Evolutionary conservation across 2,113 vertebrate species (phyloP).

Genomic region (Calonectris borealis): DNA sequence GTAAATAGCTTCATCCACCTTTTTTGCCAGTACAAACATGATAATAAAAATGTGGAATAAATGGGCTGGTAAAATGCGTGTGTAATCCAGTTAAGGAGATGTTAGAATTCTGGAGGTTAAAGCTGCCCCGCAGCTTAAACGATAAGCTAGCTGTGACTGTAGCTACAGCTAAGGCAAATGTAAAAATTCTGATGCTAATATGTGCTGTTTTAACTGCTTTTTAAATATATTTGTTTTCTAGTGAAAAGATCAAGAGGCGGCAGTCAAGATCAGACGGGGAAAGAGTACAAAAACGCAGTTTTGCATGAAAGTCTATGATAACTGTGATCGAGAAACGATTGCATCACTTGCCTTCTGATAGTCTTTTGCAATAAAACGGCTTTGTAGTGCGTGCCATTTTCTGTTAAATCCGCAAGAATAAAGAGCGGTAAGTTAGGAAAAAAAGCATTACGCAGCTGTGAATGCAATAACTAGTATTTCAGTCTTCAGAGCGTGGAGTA

Average conservation of each 20-base stretch:
- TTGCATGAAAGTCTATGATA: not conserved
- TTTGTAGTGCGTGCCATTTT: not conserved
- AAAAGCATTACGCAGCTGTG: rapidly evolving
- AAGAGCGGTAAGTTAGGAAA: slow-evolving; percentile 29
- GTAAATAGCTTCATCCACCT: rapidly evolving
- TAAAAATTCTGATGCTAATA: rapidly evolving
- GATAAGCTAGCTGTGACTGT: not conserved
- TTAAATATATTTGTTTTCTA: not conserved
- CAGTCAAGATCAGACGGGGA: not conserved
- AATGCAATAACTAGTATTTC: not conserved
- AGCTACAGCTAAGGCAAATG: not conserved
- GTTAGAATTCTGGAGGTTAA: not conserved
- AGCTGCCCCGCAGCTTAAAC: rapidly evolving
- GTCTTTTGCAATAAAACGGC: not conserved
- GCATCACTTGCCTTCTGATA: not conserved
- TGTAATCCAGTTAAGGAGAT: not conserved
- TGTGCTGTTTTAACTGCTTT: not conserved
- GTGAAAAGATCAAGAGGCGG: not conserved
- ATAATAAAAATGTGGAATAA: not conserved
- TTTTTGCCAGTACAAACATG: rapidly evolving
- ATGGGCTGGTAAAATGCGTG: rapidly evolving
- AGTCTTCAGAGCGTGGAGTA: rapidly evolving
- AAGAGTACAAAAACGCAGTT: not conserved
- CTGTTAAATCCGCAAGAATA: not conserved
- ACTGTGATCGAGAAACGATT: not conserved